Evolutionary conservation across 2,113 vertebrate genomes (phyloP).

Genomic region (Furnarius figulus): DNA sequence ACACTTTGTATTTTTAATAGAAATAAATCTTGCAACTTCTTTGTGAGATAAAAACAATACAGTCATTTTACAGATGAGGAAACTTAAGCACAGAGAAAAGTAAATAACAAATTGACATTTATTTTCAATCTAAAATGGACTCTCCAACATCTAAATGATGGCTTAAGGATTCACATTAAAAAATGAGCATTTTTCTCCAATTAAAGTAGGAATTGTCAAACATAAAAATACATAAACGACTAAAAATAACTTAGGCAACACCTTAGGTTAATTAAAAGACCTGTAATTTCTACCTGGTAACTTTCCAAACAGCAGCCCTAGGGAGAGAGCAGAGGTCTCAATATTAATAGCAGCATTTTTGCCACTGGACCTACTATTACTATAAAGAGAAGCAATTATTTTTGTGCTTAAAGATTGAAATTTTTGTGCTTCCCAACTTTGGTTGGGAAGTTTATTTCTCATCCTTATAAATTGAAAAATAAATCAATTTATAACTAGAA

Average conservation of each 20-base stretch:
- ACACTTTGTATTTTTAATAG: neutral
- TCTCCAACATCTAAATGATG: neutral
- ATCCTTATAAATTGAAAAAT: neutral
- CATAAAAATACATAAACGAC: neutral
- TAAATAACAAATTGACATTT: neutral
- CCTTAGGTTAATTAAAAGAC: neutral
- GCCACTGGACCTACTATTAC: neutral
- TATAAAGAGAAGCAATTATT: neutral
- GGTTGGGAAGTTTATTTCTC: neutral
- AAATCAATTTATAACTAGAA: neutral
- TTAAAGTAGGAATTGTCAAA: neutral
- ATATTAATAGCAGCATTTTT: neutral
- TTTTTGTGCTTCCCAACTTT: no score
- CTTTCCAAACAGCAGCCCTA: neutral
- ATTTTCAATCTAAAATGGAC: neutral
- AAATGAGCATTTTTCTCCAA: neutral
- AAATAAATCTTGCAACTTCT: neutral
- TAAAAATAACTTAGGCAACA: neutral
- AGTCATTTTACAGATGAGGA: slow-evolving; percentile 7
- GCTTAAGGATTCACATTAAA: neutral
- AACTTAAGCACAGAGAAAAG: neutral
- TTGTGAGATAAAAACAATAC: neutral
- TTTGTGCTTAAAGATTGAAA: neutral
- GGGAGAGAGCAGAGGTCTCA: neutral
- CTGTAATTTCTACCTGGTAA: neutral